Base-by-base conservation (phyloP, 1,140 invertebrate species). In the Callitettix versicolor region DNA sequence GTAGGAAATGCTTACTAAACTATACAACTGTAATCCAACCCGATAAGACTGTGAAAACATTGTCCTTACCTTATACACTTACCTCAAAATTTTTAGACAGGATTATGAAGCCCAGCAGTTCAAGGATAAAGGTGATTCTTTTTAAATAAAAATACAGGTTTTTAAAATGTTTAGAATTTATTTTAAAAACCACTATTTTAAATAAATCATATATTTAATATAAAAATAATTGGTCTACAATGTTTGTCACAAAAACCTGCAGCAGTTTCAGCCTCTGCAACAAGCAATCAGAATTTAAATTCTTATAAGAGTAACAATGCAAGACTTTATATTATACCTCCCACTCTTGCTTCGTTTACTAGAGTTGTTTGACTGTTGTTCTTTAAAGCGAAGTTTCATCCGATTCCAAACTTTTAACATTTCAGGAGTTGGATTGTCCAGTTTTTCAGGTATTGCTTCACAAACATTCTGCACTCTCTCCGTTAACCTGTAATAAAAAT, bases 331-430 rank as follows among this genome's bases (percentile, higher is more conserved):
- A 15, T 22, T 38, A 59, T 57, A 60, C 59, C 56, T 58, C 46
- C 58, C 59, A 48, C 38, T 53, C 41, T 51, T 58, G 4, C 20
- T 26, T 52, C 56, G 46, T 43, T 46, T 61, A 9, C 22, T 30
- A 7, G 49, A 20, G 20, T 17, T 44, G 12, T 49, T 56, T 12
- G 40, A 14, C 18, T 52, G n/a, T 18, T n/a, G 12, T 21, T 56
- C 59, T 18, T 54, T 46, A 5, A 67, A 66, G 56, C 60, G 65
- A 15, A 72, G 67, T 52, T 71, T 75, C 61, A 71, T 74, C 53
- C 58, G 69, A 48, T 70, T 66, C 56, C 75, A 62, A 21, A 76
- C 66, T n/a, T 68, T 62, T 7, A 76, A 58, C 75, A 77, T 77
- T 0, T 74, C 75, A 21, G 75, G 74, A 2, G 75, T 77, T 11